Evolutionary conservation across 2,888 invertebrate species (phyloP), one percentile per base, ranked within the genome.

Genomic region (Daptonema setosum): DNA sequence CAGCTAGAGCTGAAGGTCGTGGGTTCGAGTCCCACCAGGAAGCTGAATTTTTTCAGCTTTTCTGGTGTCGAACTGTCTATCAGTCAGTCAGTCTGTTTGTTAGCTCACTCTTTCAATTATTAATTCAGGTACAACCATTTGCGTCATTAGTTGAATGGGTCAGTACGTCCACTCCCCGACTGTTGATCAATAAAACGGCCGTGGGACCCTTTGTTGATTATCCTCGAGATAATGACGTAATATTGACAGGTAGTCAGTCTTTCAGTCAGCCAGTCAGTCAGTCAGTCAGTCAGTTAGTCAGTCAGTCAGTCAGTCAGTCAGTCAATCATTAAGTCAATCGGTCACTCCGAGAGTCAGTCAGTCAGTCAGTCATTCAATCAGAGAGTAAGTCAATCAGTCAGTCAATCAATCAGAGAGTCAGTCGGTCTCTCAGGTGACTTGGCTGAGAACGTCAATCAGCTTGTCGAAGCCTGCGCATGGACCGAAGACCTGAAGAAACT

Each of bases 121-220:
- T 53, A 50, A 45, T 60, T 5, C 60, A 74, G 74, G 74, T 74
- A 28, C 70, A 73, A 54, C 74, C 74, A 28, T 74, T 74, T 67
- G 72, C 74, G 17, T 68, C 69, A 24, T 70, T 74, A 35, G 70
- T 72, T 29, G 71, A 72, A 57, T 64, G 65, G 25, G 69, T 69
- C 0, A 60, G 66, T 22, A 63, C 61, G 56, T 62, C 64, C 35
- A 67, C 70, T 2, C 73, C 73, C 0, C 62, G 74, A 55, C 61
- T 74, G 2, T 63, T 74, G 54, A 70, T 74, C 54, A 74, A 74
- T 61, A 65, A 67, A 57, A 65, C 69, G 52, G 63, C 67, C 3
- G 74, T 73, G 1, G 74, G 74, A 22, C 68, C 71, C 17, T 72
- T 74, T 60, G 67, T 60, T 50, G 5, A 24, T 28, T 62, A 63